These are phyloP conservation scores for Adelognathus sp. DNA, from an alignment of 2,888 invertebrate species.

Conservation along the genomic window DNA sequence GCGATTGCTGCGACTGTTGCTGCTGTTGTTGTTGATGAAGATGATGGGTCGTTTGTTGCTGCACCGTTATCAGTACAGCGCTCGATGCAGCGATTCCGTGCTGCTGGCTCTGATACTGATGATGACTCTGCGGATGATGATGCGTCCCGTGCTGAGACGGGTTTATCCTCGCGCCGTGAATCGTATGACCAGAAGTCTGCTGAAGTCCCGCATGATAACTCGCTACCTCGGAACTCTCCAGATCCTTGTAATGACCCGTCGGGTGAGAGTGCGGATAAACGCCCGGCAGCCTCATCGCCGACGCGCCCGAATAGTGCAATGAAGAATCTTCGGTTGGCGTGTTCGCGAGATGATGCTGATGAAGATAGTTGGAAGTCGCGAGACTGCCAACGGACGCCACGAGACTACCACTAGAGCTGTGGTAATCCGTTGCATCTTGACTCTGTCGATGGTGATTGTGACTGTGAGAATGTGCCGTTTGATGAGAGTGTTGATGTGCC, in stretches of 20 bases:
- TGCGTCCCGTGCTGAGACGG: slow-evolving; percentile 63
- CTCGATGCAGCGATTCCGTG: slow-evolving; percentile 67
- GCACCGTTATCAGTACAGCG: slow-evolving; percentile 61
- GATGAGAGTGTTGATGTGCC: slow-evolving; percentile 82
- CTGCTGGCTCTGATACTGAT: slow-evolving; percentile 79
- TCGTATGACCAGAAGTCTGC: slow-evolving; percentile 67
- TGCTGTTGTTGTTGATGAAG: slow-evolving; percentile 75
- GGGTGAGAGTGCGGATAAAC: slow-evolving; percentile 78
- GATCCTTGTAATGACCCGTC: slow-evolving; percentile 83
- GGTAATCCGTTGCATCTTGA: slow-evolving; percentile 69
- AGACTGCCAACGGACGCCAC: slow-evolving; percentile 26
- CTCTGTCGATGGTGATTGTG: slow-evolving; percentile 82
- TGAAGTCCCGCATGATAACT: slow-evolving; percentile 78
- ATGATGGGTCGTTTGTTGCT: slow-evolving; percentile 77
- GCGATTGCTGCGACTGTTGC: slow-evolving; percentile 74
- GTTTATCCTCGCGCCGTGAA: slow-evolving; percentile 61
- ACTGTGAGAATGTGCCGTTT: slow-evolving; percentile 82
- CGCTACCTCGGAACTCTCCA: slow-evolving; percentile 80
- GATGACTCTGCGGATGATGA: slow-evolving; percentile 75
- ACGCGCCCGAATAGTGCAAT: slow-evolving; percentile 55
- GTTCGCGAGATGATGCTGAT: slow-evolving; percentile 63
- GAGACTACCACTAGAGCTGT: slow-evolving; percentile 28
- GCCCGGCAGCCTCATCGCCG: slow-evolving; percentile 75
- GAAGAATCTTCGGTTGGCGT: slow-evolving; percentile 59
- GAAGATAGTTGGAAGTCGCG: slow-evolving; percentile 70